phyloP scores from a whole-genome alignment of 2,113 vertebrate species.

The Cercocebus atys region DNA sequence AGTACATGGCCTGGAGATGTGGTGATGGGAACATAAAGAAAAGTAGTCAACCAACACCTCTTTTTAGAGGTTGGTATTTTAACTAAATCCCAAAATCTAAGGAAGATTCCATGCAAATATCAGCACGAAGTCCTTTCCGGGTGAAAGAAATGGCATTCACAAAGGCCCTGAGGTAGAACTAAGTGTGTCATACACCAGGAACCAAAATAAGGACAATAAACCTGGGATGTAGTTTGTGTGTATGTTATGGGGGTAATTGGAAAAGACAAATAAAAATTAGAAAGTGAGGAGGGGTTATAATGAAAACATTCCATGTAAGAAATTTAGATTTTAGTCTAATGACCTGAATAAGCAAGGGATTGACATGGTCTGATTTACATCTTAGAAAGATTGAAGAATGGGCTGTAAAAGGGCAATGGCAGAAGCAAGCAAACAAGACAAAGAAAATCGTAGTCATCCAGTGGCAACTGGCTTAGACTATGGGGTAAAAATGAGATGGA shows the following conservation, averaged over 20 bases:
- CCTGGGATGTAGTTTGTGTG: background rate
- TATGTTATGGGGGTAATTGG: background rate
- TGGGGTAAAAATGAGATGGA: background rate
- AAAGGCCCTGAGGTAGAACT: background rate
- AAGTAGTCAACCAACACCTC: background rate
- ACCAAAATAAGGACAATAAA: background rate
- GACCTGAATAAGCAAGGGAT: background rate
- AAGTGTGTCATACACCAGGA: background rate
- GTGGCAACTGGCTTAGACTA: background rate
- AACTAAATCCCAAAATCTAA: background rate
- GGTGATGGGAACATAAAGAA: background rate
- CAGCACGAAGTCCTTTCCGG: background rate
- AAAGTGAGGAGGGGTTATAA: background rate
- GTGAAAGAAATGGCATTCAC: background rate
- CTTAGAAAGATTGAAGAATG: background rate
- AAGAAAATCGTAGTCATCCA: background rate
- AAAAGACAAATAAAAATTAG: background rate
- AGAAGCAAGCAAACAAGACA: background rate
- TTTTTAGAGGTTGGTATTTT: background rate
- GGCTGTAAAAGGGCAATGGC: background rate
- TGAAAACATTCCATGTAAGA: background rate
- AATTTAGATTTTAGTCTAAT: conserved; percentile 5
- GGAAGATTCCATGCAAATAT: background rate
- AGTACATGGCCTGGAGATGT: background rate
- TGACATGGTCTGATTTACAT: background rate